Evolutionary conservation across 2,113 vertebrate genomes (phyloP).

Genomic region (Tretioscincus oriximinensis): DNA sequence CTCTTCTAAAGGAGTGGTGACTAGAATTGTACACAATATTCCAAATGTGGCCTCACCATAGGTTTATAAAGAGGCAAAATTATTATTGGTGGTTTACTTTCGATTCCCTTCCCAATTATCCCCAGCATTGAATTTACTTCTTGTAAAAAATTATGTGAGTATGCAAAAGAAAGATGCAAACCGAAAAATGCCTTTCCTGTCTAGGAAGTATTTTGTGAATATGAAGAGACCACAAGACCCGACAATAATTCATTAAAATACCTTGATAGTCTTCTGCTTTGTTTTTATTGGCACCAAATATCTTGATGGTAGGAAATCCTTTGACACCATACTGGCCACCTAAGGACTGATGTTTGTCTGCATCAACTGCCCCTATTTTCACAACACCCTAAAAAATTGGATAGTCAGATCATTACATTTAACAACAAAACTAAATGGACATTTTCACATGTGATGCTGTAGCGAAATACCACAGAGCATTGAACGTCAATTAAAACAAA

Average conservation of each 20-base stretch:
- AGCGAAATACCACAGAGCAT: neutral
- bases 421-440: neutral
- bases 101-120: too few species aligned
- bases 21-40: too few species aligned
- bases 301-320: constrained; percentile 96
- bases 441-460: neutral
- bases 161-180: neutral
- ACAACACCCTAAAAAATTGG: constrained; percentile 82
- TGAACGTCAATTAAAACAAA: neutral
- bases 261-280: constrained; percentile 95
- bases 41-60: too few species aligned
- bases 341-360: constrained; percentile 90
- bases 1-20: too few species aligned
- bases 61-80: too few species aligned
- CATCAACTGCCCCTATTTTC: constrained; percentile 93
- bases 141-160: too few species aligned
- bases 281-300: constrained; percentile 95
- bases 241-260: constrained; percentile 57
- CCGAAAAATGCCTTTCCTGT: neutral
- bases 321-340: constrained; percentile 90
- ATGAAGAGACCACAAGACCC: neutral
- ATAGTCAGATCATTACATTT: constrained; percentile 4
- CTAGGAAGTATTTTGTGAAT: neutral
- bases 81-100: too few species aligned
- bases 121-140: too few species aligned